Conservation (phyloP, 2,797 vertebrate species). For the Fundulus diaphanus region DNA sequence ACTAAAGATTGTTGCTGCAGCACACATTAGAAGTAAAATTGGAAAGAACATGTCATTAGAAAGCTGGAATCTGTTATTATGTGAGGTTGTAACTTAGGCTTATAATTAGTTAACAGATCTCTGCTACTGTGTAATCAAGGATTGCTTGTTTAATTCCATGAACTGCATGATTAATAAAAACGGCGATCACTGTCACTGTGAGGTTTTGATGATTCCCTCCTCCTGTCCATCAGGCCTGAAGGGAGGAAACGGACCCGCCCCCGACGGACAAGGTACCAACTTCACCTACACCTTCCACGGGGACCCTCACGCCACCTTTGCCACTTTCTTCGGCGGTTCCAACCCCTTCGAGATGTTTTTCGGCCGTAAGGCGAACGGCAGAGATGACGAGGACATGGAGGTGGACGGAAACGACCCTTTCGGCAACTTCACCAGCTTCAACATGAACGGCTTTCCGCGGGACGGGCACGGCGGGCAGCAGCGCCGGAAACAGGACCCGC, state of each 20-base stretch:
- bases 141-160: too few relatives aligned
- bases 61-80: neutral
- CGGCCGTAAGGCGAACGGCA: slow-evolving; percentile 90
- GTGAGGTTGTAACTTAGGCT: neutral
- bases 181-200: neutral
- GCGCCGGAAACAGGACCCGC: slow-evolving; percentile 94
- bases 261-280: slow-evolving; percentile 91
- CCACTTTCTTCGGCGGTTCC: slow-evolving; percentile 96
- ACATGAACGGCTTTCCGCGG: slow-evolving; percentile 94
- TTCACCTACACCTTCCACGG: slow-evolving; percentile 98
- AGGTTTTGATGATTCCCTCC: slow-evolving; percentile 18
- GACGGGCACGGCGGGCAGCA: slow-evolving; percentile 89
- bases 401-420: slow-evolving; percentile 95
- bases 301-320: slow-evolving; percentile 97
- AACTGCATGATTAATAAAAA: neutral
- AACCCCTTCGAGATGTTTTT: slow-evolving; percentile 99
- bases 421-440: slow-evolving; percentile 91
- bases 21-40: neutral
- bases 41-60: neutral
- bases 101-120: neutral
- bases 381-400: slow-evolving; percentile 95
- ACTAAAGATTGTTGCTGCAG: neutral
- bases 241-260: slow-evolving; percentile 87
- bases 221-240: slow-evolving; percentile 86
- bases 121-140: too few relatives aligned